phyloP scores from a whole-genome alignment of 1,140 invertebrate species.

The Papilio machaon region DNA sequence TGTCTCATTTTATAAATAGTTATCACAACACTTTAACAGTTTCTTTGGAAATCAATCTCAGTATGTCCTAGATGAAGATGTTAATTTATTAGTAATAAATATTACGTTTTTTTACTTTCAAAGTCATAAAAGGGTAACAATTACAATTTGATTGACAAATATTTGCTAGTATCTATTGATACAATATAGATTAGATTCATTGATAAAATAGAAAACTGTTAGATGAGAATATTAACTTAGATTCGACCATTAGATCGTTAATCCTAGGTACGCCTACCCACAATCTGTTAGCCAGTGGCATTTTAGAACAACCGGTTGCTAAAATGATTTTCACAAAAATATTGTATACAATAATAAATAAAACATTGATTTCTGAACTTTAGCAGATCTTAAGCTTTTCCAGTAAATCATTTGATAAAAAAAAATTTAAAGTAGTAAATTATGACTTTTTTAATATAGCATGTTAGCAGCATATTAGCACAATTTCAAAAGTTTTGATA shows the following conservation, averaged over 20 bases:
- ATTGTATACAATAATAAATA: not conserved
- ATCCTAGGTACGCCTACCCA: not conserved
- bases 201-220: not conserved
- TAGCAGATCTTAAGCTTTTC: too few species aligned
- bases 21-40: not conserved
- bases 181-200: not conserved
- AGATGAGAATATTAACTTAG: not conserved
- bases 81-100: too few species aligned
- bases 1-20: too few species aligned
- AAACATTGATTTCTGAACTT: too few species aligned
- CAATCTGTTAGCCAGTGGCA: not conserved
- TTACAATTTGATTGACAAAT: too few species aligned
- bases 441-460: not conserved
- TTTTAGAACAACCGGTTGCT: not conserved
- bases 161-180: too few species aligned
- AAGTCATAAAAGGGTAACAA: too few species aligned
- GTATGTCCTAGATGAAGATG: too few species aligned
- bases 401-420: not conserved
- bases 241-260: slow-evolving; percentile 12
- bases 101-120: too few species aligned
- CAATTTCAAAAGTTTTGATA: not conserved
- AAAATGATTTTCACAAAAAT: not conserved
- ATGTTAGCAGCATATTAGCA: not conserved
- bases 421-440: not conserved
- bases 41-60: not conserved